Base-by-base conservation (phyloP, 37 sponge, comb jelly and placozoan genomes). In the Geodia barretti region DNA sequence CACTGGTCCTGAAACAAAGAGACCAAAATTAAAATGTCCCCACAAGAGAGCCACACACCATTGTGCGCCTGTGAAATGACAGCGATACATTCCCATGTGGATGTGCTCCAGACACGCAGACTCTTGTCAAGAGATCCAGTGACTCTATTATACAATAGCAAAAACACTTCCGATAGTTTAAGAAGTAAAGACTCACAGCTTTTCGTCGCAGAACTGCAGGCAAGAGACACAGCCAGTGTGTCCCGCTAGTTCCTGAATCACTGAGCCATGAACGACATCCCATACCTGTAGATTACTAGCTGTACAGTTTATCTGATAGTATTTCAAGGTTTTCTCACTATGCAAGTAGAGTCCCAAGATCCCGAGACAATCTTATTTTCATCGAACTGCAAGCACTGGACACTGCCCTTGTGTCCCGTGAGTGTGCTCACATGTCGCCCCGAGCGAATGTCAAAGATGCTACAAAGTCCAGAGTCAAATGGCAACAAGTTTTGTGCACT, bases 361-460 rank as follows among this genome's bases (percentile, higher is more conserved):
- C 94, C 94, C 38, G 94, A 77, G 24, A 94, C 85, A 9, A 94
- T 64, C 54, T 79, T 87, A 59, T 79, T 30, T 36, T 90, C 85
- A 80, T 90, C 91, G 75, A 82, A 94, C 82, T 90, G 94, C 63
- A 94, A 38, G 35, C 94, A 94, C 38, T 90, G 85, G 8, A 94
- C 88, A 62, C 94, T 89, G 54, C 94, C 94, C 94, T 88, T 88
- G 70, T 92, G 93, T 62, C 86, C 93, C 8, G 24, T 2, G 38
- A 92, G 59, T 24, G 81, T 76, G 41, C 32, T 9, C 21, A 92
- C 78, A 61, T 68, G 74, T 20, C 88, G 32, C 20, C 92, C 92
- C 54, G 88, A 88, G 25, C 88, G 62, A 29, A 92, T 92, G 43
- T 92, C 92, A 63, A 76, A 64, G 26, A 92, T 33, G 21, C 92